These are phyloP conservation scores for Sinopyrophorus schimmeli DNA, from an alignment of 2,888 invertebrate genomes.

Conservation along the genomic window DNA sequence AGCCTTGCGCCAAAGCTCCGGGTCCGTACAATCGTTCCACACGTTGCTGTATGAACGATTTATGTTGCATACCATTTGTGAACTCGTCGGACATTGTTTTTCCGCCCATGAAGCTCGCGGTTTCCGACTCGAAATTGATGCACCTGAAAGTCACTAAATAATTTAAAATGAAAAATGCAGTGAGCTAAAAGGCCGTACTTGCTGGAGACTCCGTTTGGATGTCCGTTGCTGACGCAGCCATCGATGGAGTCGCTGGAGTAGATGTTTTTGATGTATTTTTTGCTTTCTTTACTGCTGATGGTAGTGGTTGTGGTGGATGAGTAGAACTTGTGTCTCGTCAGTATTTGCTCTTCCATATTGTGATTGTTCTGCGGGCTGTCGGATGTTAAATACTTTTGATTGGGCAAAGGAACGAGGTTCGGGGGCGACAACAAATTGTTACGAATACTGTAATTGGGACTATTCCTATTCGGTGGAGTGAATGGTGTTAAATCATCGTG, in stretches of 20 bases:
- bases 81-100: slow-evolving; percentile 43
- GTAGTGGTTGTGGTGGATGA: slow-evolving; percentile 41
- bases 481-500: slow-evolving; percentile 40
- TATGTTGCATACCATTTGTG: slow-evolving; percentile 57
- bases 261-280: slow-evolving; percentile 41
- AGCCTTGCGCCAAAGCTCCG: slow-evolving; percentile 82
- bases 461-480: slow-evolving; percentile 37
- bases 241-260: slow-evolving; percentile 48
- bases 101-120: slow-evolving; percentile 24
- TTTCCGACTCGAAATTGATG: slow-evolving; percentile 40
- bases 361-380: slow-evolving; percentile 19
- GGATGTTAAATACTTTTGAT: slow-evolving; percentile 14
- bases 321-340: slow-evolving; percentile 45
- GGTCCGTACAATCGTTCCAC: slow-evolving; percentile 88
- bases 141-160: too few species aligned
- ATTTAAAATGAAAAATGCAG: too few species aligned
- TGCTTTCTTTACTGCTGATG: slow-evolving; percentile 37
- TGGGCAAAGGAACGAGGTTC: slow-evolving; percentile 50
- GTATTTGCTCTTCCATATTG: slow-evolving; percentile 30
- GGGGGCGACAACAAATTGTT: slow-evolving; percentile 53
- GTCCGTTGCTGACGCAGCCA: slow-evolving; percentile 46
- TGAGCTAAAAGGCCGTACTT: slow-evolving; percentile 13
- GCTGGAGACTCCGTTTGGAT: slow-evolving; percentile 20
- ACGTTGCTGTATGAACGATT: slow-evolving; percentile 84
- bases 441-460: slow-evolving; percentile 42